These are phyloP conservation scores for Malurus leucopterus DNA, from an alignment of 2,797 vertebrate genomes.

Conservation along the genomic window DNA sequence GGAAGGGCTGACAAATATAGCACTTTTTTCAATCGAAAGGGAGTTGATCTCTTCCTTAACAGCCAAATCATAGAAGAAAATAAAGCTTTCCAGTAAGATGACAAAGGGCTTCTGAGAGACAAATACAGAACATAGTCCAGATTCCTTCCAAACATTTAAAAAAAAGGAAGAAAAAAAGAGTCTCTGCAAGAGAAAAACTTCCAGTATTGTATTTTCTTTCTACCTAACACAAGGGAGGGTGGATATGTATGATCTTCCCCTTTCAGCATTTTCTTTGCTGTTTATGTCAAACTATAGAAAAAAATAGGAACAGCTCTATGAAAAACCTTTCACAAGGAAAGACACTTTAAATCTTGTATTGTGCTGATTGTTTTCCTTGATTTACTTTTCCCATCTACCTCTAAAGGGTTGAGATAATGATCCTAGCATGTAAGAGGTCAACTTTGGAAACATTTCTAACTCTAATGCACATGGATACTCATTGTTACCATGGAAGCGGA, in stretches of 20 bases:
- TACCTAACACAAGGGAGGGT: not conserved
- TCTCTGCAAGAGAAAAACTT: not conserved
- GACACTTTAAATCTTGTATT: not conserved
- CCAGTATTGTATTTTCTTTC: not conserved
- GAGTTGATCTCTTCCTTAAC: not conserved
- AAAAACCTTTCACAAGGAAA: not conserved
- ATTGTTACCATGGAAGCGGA: not conserved
- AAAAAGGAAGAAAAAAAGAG: not conserved
- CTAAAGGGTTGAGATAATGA: not conserved
- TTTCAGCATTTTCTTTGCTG: not conserved
- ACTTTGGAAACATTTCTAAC: not conserved
- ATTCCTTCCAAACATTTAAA: not conserved
- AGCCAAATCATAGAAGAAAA: not conserved
- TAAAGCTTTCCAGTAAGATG: not conserved
- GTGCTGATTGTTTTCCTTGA: not conserved
- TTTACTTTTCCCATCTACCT: not conserved
- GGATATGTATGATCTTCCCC: not conserved
- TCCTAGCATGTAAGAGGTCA: not conserved
- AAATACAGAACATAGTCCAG: not conserved
- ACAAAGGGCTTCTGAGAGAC: not conserved
- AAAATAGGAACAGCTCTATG: fast-evolving
- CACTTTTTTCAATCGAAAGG: not conserved
- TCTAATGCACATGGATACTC: not conserved
- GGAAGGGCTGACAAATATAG: not conserved
- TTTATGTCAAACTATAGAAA: not conserved